Percentiles rank a stretch among this genome's conserved stretches.
These are phyloP conservation scores for Agonopterix subpropinquella DNA, from an alignment of 2,888 invertebrate genomes.

Conservation along the genomic window DNA sequence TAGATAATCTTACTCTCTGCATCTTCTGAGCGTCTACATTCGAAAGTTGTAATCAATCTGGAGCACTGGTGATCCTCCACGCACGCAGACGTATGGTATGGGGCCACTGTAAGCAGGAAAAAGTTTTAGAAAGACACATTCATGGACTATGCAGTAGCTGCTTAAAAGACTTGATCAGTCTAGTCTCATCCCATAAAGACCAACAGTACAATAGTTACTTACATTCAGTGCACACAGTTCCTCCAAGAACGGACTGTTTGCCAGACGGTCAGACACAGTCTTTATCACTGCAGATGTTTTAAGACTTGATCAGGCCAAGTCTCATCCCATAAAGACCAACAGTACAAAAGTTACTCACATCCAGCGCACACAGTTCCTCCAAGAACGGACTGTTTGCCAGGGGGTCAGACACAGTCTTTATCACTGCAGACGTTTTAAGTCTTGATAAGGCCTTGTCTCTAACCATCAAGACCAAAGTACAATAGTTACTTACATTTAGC, in stretches of 20 bases:
- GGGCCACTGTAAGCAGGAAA: slow-evolving; percentile 38
- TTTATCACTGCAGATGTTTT: slow-evolving; percentile 34
- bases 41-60: slow-evolving; percentile 37
- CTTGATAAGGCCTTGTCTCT: slow-evolving; percentile 35
- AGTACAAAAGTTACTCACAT: slow-evolving; percentile 27
- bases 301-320: slow-evolving; percentile 37
- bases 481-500: slow-evolving; percentile 28
- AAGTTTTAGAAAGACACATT: slow-evolving; percentile 16
- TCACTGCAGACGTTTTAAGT: slow-evolving; percentile 33
- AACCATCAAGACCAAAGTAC: slow-evolving; percentile 36
- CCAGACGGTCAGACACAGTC: slow-evolving; percentile 32
- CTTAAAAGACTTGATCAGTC: slow-evolving; percentile 43
- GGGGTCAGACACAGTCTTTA: slow-evolving; percentile 33
- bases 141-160: slow-evolving; percentile 30
- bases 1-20: slow-evolving; percentile 18
- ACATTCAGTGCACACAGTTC: slow-evolving; percentile 35
- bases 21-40: slow-evolving; percentile 26
- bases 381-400: slow-evolving; percentile 28
- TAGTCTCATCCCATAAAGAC: slow-evolving; percentile 27
- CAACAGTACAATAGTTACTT: slow-evolving; percentile 32
- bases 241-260: slow-evolving; percentile 30
- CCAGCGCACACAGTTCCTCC: slow-evolving; percentile 33
- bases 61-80: slow-evolving; percentile 51
- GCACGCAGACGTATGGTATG: slow-evolving; percentile 47
- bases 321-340: slow-evolving; percentile 38